Percentiles rank a stretch among this genome's conserved stretches.
Evolutionary conservation across 2,113 vertebrate genomes (phyloP).

Genomic region (Morone saxatilis): DNA sequence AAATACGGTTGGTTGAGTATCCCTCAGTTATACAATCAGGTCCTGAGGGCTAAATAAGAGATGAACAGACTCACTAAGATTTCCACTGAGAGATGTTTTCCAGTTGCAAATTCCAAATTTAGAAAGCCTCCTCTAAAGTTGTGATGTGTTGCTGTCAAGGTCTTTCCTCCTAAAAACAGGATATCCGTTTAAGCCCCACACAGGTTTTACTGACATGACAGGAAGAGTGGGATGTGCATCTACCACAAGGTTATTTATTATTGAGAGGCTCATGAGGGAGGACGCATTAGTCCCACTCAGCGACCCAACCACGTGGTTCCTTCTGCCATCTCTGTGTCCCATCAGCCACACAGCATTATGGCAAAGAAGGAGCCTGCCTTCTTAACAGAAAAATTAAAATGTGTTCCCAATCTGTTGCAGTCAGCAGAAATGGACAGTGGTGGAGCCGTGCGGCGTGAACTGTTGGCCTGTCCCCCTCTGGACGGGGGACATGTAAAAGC

Average conservation of each 20-base stretch:
- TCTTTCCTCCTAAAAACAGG: not conserved
- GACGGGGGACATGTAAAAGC: too few relatives aligned
- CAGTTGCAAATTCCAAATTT: not conserved
- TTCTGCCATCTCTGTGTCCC: not conserved
- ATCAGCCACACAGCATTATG: not conserved
- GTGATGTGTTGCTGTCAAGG: not conserved
- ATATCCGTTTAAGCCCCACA: not conserved
- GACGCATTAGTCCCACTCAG: not conserved
- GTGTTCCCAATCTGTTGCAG: not conserved
- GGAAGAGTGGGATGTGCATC: conserved; percentile 4
- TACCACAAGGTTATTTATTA: not conserved
- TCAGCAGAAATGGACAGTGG: not conserved
- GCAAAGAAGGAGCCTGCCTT: not conserved
- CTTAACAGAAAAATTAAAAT: not conserved
- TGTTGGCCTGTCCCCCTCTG: too few relatives aligned
- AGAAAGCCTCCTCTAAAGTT: not conserved
- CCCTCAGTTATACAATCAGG: not conserved
- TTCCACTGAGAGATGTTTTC: not conserved
- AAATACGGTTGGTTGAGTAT: not conserved
- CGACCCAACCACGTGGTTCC: not conserved
- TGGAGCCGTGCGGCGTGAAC: too few relatives aligned
- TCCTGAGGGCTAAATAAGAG: not conserved
- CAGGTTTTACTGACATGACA: not conserved
- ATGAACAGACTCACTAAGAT: not conserved
- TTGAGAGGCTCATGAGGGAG: conserved; percentile 5